Percentiles rank a stretch among this genome's conserved stretches.
Conservation (phyloP, 1,140 invertebrate species). For the Micrasema minimum region DNA sequence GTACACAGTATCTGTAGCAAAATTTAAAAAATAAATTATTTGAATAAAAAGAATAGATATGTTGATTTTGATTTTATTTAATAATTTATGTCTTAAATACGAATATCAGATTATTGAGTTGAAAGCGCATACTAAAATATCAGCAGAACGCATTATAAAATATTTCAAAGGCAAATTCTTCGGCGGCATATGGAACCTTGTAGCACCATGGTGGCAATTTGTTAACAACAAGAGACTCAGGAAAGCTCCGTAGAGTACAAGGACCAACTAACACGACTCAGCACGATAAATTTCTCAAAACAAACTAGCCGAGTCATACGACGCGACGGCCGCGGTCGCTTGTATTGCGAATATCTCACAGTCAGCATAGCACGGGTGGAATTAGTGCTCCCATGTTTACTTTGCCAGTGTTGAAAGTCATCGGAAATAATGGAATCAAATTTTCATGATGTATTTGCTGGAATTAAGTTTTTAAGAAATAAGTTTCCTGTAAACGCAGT, state of each 20-base stretch:
- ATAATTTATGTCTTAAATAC: too few species aligned
- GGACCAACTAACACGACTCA: constrained; percentile 20
- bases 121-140: too few species aligned
- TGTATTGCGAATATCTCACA: constrained; percentile 30
- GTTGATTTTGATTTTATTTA: too few species aligned
- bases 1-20: too few species aligned
- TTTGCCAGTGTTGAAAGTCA: too few species aligned
- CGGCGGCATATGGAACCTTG: background rate
- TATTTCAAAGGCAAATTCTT: background rate
- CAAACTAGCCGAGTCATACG: constrained; percentile 31
- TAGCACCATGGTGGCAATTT: constrained; percentile 20
- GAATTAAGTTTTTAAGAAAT: too few species aligned
- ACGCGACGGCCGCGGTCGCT: too few species aligned
- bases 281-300: constrained; percentile 39
- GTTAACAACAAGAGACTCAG: constrained; percentile 19
- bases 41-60: too few species aligned
- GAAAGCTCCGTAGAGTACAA: constrained; percentile 5
- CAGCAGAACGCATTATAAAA: background rate
- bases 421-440: background rate
- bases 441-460: too few species aligned
- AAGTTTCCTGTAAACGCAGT: too few species aligned
- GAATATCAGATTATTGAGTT: too few species aligned
- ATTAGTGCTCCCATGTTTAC: background rate
- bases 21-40: too few species aligned
- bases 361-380: constrained; percentile 8